Evolutionary conservation across 2,113 vertebrate genomes (phyloP).

Genomic region (Sigmodon hispidus): DNA sequence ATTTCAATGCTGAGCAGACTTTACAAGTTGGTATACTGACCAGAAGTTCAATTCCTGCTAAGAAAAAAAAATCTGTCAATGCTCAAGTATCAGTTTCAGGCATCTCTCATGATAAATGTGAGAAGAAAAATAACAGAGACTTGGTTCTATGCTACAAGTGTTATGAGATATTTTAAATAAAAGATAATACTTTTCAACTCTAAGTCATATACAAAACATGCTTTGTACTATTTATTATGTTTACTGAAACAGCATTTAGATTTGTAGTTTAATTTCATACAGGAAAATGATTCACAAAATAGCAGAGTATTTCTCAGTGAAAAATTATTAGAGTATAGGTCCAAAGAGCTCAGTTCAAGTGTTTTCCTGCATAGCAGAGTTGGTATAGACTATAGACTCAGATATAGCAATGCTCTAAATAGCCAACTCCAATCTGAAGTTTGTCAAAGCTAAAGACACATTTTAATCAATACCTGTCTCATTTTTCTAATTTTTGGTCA

Average conservation of each 20-base stretch:
- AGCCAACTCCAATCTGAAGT: slow-evolving; percentile 60
- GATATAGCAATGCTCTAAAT: slow-evolving; percentile 66
- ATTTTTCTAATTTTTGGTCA: slow-evolving; percentile 58
- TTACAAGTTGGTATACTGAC: not conserved
- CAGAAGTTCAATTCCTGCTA: not conserved
- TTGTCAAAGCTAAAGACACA: slow-evolving; percentile 45
- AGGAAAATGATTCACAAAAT: slow-evolving; percentile 82
- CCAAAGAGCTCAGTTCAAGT: slow-evolving; percentile 77
- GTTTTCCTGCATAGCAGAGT: slow-evolving; percentile 57
- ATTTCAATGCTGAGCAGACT: not conserved
- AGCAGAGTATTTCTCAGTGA: slow-evolving; percentile 77
- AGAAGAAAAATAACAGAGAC: not conserved
- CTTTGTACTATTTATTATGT: slow-evolving; percentile 85
- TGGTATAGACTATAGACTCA: slow-evolving; percentile 73
- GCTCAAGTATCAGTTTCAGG: too few species aligned
- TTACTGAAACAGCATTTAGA: slow-evolving; percentile 80
- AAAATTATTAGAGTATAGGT: slow-evolving; percentile 80
- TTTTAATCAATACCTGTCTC: slow-evolving; percentile 59
- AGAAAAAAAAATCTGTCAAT: not conserved
- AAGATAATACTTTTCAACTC: slow-evolving; percentile 4
- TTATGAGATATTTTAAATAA: slow-evolving; percentile 48
- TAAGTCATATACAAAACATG: slow-evolving; percentile 63
- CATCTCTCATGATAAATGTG: not conserved
- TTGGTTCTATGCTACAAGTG: not conserved
- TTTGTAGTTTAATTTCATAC: slow-evolving; percentile 84